phyloP scores from a whole-genome alignment of 1,140 invertebrate species.

The Eueides isabella region DNA sequence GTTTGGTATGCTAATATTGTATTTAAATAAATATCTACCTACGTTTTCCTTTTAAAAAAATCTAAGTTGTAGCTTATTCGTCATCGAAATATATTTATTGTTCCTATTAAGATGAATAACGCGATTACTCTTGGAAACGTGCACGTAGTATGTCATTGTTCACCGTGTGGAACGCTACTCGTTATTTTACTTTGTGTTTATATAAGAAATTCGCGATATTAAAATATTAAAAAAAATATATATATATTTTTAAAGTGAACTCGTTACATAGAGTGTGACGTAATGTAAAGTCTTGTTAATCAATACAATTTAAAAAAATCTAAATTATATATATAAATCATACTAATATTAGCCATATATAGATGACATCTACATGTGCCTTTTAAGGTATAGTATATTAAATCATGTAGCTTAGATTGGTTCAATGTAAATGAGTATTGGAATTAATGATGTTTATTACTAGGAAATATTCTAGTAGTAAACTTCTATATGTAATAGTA shows the following conservation, averaged over 20 bases:
- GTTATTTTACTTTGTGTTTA: not conserved
- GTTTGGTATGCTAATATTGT: constrained; percentile 1
- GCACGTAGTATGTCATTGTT: constrained; percentile 7
- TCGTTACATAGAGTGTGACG: not conserved
- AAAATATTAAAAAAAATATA: not conserved
- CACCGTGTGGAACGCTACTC: not conserved
- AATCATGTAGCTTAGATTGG: not conserved
- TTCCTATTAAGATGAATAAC: constrained; percentile 40
- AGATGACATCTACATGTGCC: not conserved
- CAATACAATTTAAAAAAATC: not conserved
- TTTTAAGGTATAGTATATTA: not conserved
- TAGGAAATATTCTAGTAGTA: not conserved
- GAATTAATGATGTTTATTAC: not conserved
- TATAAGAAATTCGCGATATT: not conserved
- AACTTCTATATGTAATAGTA: not conserved
- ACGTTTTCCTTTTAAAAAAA: constrained; percentile 18
- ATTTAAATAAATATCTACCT: constrained; percentile 28
- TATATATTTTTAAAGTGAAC: not conserved
- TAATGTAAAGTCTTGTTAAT: not conserved
- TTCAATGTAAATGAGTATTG: not conserved
- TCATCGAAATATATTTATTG: constrained; percentile 3
- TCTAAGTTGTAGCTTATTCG: not conserved
- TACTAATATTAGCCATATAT: not conserved
- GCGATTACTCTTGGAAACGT: constrained; percentile 9
- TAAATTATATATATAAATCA: not conserved